Evolutionary conservation across 2,113 vertebrate species (phyloP).

Genomic region (Todiramphus saurophagus): DNA sequence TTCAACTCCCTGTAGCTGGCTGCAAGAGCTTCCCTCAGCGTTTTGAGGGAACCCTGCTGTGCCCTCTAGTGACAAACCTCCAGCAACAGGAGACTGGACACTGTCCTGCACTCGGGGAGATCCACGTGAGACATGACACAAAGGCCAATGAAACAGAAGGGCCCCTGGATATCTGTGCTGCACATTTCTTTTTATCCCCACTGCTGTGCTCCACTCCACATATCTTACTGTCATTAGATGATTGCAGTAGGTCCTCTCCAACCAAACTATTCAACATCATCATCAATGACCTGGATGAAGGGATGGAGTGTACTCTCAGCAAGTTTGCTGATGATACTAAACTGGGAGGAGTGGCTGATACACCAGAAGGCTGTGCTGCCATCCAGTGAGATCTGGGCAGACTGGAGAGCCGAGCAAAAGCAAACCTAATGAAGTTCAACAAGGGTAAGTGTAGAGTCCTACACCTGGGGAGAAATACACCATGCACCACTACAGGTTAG

Average conservation of each 20-base stretch:
- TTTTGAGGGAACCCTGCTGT: not conserved
- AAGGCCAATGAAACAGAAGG: not conserved
- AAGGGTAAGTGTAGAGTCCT: too few relatives aligned
- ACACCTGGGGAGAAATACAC: too few relatives aligned
- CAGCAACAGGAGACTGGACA: fast-evolving
- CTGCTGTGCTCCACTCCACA: not conserved
- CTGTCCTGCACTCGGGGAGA: not conserved
- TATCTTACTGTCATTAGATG: not conserved
- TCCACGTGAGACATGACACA: fast-evolving
- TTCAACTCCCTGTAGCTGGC: not conserved
- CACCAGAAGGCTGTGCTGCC: too few relatives aligned
- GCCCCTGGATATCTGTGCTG: fast-evolving
- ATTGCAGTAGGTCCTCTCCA: not conserved
- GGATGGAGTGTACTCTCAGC: too few relatives aligned
- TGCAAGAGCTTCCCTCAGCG: not conserved
- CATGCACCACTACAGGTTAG: too few relatives aligned
- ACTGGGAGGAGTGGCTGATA: too few relatives aligned
- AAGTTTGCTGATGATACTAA: too few relatives aligned
- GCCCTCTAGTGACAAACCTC: not conserved
- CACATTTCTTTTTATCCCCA: not conserved
- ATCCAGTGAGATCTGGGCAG: too few relatives aligned
- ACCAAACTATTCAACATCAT: not conserved
- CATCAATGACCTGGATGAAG: too few relatives aligned
- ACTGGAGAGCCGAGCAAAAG: too few relatives aligned
- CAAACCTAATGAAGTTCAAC: too few relatives aligned